Evolutionary conservation across 2,113 vertebrate genomes (phyloP), one percentile per base, ranked within the genome.

Genomic region (Gambusia affinis): DNA sequence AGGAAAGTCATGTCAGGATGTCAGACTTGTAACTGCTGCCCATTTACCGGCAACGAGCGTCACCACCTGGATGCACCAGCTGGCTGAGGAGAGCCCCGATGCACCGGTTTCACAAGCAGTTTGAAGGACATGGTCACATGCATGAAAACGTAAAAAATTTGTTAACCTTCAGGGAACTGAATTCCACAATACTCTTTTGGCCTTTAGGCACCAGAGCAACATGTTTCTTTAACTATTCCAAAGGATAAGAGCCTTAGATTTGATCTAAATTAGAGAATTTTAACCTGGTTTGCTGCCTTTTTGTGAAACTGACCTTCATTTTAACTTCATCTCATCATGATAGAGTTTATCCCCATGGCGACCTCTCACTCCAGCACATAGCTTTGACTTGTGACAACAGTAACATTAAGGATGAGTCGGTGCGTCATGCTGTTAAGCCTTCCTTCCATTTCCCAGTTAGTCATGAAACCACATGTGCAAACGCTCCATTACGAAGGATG

Each of bases 31-130:
- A 80, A 75, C 83, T 66, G 79, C 44, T 76, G 77, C 44, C 64
- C 29, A 54, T 80, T 70, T 66, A 87, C 15, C 15, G 61, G 70
- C 51, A 73, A 85, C 70, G 65, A 76, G 70, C 84, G 77, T 73
- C 72, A 83, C 82, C 87, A 87, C 84, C 88, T 90, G 84, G 76
- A 85, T 19, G 62, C 75, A 33, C 85, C 88, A 89, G 85, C 84
- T 86, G 86, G 14, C 47, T 11, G 51, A 63, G 73, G 76, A 19
- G 31, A 51, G 6, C 28, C 78, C 87, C 78, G 85, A 85, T 84
- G 87, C 30, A 78, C 35, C 4, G 28, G 79, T 63, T 81, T 64
- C 72, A 81, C 78, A 73, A 78, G 70, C 28, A 0, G 76, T 64
- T 73, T 78, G 79, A 84, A 87, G 81, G 79, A 83, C 82, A 30